Evolutionary conservation across 2,888 invertebrate species (phyloP).

Genomic region (Helicoverpa assulta): DNA sequence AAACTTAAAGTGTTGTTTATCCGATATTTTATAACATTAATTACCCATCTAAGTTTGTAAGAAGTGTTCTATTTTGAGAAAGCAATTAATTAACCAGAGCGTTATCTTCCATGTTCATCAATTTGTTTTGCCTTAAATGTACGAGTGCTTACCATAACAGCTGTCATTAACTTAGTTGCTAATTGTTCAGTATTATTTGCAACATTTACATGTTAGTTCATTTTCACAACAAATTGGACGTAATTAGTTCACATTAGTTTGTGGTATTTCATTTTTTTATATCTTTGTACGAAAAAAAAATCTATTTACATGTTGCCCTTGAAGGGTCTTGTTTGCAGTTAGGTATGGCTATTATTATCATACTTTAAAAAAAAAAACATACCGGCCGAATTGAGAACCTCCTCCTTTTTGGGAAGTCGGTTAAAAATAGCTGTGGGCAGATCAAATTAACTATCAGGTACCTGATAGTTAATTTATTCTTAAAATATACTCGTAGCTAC

Average conservation of each 20-base stretch:
- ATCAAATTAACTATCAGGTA: too few species aligned
- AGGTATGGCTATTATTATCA: too few species aligned
- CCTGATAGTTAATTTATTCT: too few species aligned
- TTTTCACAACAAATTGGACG: conserved; percentile 9
- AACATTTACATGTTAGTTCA: conserved; percentile 1
- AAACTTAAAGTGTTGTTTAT: neutral
- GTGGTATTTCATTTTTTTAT: neutral
- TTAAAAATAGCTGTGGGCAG: too few species aligned
- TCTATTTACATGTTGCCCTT: neutral
- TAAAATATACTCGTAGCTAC: too few species aligned
- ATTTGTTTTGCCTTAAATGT: neutral
- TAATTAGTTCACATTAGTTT: conserved; percentile 7
- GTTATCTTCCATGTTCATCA: neutral
- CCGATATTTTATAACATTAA: conserved; percentile 3
- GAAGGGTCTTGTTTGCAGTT: too few species aligned
- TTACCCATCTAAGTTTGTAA: neutral
- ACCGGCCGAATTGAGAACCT: too few species aligned
- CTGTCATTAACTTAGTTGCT: conserved; percentile 17
- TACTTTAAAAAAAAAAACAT: too few species aligned
- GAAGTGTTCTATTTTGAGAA: neutral
- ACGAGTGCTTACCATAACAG: conserved; percentile 16
- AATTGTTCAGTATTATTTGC: conserved; percentile 17
- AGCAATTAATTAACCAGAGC: neutral
- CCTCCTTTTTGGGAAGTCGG: too few species aligned
- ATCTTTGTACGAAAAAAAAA: neutral